phyloP scores from a whole-genome alignment of 23 tunicate species.

The Trididemnum nubilum region DNA sequence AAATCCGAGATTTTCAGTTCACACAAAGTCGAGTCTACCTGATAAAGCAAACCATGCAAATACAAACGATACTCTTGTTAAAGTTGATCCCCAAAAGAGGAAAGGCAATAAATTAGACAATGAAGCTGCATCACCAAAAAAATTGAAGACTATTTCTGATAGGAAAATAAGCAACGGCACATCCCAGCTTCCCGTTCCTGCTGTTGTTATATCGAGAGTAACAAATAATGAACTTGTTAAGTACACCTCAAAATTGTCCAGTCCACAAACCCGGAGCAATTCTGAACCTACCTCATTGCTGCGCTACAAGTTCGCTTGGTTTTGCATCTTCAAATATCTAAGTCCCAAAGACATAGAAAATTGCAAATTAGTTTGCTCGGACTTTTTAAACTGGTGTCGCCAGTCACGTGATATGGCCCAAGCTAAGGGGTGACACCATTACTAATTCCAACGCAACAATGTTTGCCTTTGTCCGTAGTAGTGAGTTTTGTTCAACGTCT shows the following conservation, averaged over 20 bases:
- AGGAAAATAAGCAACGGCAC: background rate
- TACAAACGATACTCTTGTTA: constrained; percentile 41
- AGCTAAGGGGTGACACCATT: no score
- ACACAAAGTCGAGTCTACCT: background rate
- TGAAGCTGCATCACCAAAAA: background rate
- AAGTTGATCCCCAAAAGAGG: no score
- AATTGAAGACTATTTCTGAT: background rate
- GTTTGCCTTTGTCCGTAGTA: no score
- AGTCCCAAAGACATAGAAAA: constrained; percentile 36
- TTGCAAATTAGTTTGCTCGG: constrained; percentile 71
- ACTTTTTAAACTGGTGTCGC: constrained; percentile 57
- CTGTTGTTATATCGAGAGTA: constrained; percentile 32
- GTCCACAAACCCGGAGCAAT: background rate
- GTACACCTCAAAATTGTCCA: constrained; percentile 20
- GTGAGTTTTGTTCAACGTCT: no score
- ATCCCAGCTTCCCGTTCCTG: constrained; percentile 20
- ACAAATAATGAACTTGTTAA: constrained; percentile 9
- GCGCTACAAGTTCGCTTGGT: constrained; percentile 48
- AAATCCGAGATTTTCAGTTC: constrained; percentile 76
- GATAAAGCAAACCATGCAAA: constrained; percentile 6
- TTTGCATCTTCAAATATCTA: constrained; percentile 48
- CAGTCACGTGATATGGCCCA: no score
- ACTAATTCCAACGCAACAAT: no score
- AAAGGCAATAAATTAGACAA: constrained; percentile 22
- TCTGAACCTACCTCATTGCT: background rate